These are phyloP conservation scores for Novumbra hubbsi DNA, from an alignment of 2,797 vertebrate species.

Conservation along the genomic window DNA sequence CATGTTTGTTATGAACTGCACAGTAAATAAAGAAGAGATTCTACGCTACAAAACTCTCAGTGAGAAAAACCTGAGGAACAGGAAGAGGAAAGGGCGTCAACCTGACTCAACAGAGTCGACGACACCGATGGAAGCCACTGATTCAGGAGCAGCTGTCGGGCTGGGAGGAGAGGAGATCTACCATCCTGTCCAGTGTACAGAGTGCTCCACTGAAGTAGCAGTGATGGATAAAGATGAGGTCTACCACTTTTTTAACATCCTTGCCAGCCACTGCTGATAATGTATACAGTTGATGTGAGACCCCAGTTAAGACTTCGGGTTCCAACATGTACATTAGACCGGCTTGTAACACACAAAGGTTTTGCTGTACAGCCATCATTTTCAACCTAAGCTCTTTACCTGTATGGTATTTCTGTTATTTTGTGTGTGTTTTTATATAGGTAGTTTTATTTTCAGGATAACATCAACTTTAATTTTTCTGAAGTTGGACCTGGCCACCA, in stretches of 20 bases:
- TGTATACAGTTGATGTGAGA: neutral
- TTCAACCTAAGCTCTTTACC: neutral
- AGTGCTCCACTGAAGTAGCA: slow-evolving; percentile 92
- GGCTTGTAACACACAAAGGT: neutral
- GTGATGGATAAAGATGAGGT: slow-evolving; percentile 94
- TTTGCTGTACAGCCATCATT: neutral
- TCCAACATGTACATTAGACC: neutral
- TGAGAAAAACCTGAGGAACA: slow-evolving; percentile 67
- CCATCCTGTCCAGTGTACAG: slow-evolving; percentile 87
- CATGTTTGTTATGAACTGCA: slow-evolving; percentile 99
- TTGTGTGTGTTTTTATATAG: slow-evolving; percentile 3
- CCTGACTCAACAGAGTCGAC: slow-evolving; percentile 23
- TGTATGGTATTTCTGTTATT: neutral
- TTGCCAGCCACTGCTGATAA: slow-evolving; percentile 89
- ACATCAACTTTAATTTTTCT: neutral
- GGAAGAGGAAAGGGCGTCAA: slow-evolving; percentile 52
- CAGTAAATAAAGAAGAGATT: slow-evolving; percentile 84
- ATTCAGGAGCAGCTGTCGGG: slow-evolving; percentile 55
- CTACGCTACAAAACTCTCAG: slow-evolving; percentile 77
- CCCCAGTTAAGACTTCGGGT: neutral
- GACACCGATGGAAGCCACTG: slow-evolving; percentile 51
- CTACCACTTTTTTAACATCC: slow-evolving; percentile 95
- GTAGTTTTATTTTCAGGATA: too few species aligned
- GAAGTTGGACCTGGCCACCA: neutral
- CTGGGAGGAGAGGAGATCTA: slow-evolving; percentile 82